These are phyloP conservation scores for Incurvaria masculella DNA, from an alignment of 2,888 invertebrate genomes.

Conservation along the genomic window DNA sequence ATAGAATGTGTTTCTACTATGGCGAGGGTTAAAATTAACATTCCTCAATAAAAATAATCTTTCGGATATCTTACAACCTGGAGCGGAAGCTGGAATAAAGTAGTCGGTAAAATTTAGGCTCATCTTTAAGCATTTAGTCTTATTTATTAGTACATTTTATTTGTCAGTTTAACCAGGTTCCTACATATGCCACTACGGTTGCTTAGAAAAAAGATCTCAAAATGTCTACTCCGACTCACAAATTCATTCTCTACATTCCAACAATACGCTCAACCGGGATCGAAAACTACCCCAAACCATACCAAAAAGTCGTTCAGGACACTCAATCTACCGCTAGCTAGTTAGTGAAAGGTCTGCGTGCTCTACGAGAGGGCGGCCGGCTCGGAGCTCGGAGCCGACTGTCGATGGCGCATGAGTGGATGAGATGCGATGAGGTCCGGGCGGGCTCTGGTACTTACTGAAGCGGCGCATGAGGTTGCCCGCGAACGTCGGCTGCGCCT, in stretches of 20 bases:
- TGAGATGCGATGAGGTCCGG: too few species aligned
- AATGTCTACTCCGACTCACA: not conserved
- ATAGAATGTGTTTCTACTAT: not conserved
- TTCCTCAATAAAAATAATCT: too few species aligned
- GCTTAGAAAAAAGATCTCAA: not conserved
- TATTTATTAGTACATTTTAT: too few species aligned
- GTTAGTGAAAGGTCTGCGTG: not conserved
- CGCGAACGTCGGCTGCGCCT: constrained; percentile 57
- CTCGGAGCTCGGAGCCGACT: too few species aligned
- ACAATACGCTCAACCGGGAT: not conserved
- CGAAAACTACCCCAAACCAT: not conserved
- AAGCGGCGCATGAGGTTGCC: constrained; percentile 79
- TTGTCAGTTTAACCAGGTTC: not conserved
- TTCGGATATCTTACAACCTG: too few species aligned
- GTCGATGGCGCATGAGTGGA: too few species aligned
- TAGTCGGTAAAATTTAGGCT: too few species aligned
- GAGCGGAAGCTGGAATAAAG: too few species aligned
- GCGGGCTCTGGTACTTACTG: constrained; percentile 67
- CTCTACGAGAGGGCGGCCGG: not conserved
- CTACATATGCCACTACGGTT: not conserved
- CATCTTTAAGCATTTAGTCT: too few species aligned
- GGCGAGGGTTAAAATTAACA: too few species aligned
- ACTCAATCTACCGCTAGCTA: not conserved
- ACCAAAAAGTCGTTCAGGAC: not conserved
- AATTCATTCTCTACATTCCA: not conserved